A percentile compares a stretch with the other conserved stretches of the same genome.
Conservation (phyloP, 1,140 invertebrate genomes). For the Zaprionus nigranus region DNA sequence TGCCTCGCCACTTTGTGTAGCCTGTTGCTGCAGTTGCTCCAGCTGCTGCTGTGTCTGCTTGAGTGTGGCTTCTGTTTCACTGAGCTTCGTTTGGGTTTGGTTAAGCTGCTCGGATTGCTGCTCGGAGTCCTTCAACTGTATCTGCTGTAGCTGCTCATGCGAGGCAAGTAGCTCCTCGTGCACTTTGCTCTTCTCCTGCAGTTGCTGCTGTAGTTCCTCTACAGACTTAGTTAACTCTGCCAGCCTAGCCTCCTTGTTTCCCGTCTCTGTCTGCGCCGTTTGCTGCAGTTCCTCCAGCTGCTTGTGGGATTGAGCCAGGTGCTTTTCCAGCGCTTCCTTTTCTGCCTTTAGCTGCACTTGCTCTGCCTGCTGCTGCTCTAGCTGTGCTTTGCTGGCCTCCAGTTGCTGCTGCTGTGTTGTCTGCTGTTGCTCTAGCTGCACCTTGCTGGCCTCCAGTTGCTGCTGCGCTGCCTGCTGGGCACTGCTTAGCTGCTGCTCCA, state of each 20-base stretch:
- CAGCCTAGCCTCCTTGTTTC: not conserved
- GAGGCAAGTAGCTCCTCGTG: not conserved
- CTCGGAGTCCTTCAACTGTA: not conserved
- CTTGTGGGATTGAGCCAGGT: not conserved
- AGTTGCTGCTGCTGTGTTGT: constrained; percentile 7
- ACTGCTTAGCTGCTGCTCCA: constrained; percentile 80
- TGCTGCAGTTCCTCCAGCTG: constrained; percentile 8
- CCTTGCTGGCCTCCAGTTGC: constrained; percentile 70
- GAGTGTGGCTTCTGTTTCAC: constrained; percentile 14
- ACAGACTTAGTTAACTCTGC: constrained; percentile 1
- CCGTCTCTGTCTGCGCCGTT: not conserved
- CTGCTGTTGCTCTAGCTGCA: constrained; percentile 2
- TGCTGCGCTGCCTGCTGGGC: constrained; percentile 53
- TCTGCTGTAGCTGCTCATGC: constrained; percentile 16
- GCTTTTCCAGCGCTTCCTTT: constrained; percentile 7
- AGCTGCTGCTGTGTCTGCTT: constrained; percentile 43
- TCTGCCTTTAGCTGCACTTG: constrained; percentile 19
- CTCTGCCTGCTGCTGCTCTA: constrained; percentile 22
- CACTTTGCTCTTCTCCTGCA: constrained; percentile 14
- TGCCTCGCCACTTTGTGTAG: constrained; percentile 31
- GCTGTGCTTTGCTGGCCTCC: constrained; percentile 4
- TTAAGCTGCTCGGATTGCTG: constrained; percentile 29
- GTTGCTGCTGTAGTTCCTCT: constrained; percentile 35
- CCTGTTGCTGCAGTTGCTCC: constrained; percentile 56
- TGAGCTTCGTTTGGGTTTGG: not conserved